Conservation (phyloP, 2,113 vertebrate species). For the Osmerus eperlanus region DNA sequence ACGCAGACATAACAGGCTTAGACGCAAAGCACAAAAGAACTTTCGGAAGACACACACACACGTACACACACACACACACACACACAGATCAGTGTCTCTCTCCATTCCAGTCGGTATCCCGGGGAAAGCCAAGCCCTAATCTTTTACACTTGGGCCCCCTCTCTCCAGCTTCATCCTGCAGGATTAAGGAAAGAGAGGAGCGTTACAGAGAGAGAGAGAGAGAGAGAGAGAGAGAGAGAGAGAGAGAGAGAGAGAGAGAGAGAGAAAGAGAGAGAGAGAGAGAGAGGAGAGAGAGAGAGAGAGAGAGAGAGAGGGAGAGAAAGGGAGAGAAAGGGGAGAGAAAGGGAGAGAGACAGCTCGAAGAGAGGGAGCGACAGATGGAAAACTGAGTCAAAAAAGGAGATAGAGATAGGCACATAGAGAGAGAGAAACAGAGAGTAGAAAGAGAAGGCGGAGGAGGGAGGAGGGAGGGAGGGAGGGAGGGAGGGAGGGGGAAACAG, state of each 20-base stretch:
- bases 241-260: constrained; percentile 1
- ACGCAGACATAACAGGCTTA: constrained; percentile 16
- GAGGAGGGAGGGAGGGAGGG: not conserved
- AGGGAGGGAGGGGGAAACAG: not conserved
- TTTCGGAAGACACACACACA: not conserved
- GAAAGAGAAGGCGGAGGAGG: not conserved
- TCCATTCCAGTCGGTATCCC: constrained; percentile 22
- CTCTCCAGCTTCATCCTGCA: constrained; percentile 33
- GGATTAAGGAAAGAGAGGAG: constrained; percentile 42
- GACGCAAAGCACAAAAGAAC: too few relatives aligned
- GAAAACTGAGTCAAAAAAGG: not conserved
- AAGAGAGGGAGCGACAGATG: not conserved
- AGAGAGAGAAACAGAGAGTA: not conserved
- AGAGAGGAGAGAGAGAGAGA: too few relatives aligned
- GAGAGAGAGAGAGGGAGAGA: too few relatives aligned
- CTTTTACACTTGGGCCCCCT: constrained; percentile 24
- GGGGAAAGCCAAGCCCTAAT: constrained; percentile 38
- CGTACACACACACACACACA: constrained; percentile 3
- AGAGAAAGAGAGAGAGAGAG: not conserved
- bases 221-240: constrained; percentile 5
- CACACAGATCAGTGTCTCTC: constrained; percentile 10
- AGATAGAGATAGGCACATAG: not conserved
- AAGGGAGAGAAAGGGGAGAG: too few relatives aligned
- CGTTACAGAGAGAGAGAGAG: constrained; percentile 7
- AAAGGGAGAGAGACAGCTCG: not conserved